Evolutionary conservation across 1,140 invertebrate genomes (phyloP).

Genomic region (Artemia franciscana): DNA sequence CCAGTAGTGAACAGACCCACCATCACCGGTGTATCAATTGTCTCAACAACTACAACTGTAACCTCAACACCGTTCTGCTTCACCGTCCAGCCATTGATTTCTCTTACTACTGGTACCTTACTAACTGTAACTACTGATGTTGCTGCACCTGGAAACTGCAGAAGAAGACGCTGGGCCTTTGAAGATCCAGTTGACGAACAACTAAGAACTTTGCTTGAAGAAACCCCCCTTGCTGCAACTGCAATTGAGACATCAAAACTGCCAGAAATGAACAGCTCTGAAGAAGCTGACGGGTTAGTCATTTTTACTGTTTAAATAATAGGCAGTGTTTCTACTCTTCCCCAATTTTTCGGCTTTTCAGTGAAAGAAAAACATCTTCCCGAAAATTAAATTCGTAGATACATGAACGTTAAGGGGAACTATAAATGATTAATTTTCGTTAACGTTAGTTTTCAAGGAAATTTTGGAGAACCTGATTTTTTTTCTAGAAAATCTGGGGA

Average conservation of each 20-base stretch:
- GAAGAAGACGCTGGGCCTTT: not conserved
- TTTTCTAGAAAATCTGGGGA: too few relatives aligned
- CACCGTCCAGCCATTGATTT: not conserved
- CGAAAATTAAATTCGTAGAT: too few relatives aligned
- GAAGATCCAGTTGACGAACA: not conserved
- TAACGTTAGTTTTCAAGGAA: too few relatives aligned
- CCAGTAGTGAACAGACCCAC: not conserved
- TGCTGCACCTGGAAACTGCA: not conserved
- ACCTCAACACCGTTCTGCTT: not conserved
- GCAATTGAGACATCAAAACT: not conserved
- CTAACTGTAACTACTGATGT: not conserved
- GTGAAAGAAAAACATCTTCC: too few relatives aligned
- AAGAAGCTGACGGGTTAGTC: too few relatives aligned
- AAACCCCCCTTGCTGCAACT: not conserved
- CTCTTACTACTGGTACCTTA: not conserved
- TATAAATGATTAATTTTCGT: too few relatives aligned
- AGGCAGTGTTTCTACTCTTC: too few relatives aligned
- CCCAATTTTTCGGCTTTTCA: too few relatives aligned
- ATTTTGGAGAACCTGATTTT: too few relatives aligned
- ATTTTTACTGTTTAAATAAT: too few relatives aligned
- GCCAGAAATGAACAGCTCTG: not conserved
- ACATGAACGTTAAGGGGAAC: too few relatives aligned
- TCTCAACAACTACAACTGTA: not conserved
- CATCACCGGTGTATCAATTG: not conserved
- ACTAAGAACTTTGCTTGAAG: not conserved